Percentiles rank a stretch among this genome's conserved stretches.
Evolutionary conservation across 2,113 vertebrate genomes (phyloP).

Genomic region (Xiphorhynchus elegans): DNA sequence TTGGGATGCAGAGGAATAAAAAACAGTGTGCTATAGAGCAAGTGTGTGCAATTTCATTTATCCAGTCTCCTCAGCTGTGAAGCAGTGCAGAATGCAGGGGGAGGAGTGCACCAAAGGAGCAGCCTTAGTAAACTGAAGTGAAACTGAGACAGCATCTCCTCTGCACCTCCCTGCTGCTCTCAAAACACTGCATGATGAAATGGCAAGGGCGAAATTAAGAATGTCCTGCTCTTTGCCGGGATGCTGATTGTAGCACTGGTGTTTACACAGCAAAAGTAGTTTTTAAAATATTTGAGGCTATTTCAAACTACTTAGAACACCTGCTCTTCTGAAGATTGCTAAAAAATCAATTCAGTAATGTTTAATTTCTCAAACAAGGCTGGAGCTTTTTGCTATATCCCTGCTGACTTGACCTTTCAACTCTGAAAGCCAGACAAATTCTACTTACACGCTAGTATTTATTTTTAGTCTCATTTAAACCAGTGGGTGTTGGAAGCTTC

Average conservation of each 20-base stretch:
- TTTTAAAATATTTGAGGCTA: background rate
- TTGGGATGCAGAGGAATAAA: background rate
- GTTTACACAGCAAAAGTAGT: background rate
- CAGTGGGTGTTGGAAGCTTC: background rate
- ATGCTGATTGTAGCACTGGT: background rate
- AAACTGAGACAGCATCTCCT: background rate
- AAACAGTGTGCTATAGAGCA: accelerated
- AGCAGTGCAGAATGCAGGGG: background rate
- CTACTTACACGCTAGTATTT: background rate
- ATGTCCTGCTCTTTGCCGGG: background rate
- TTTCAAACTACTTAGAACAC: background rate
- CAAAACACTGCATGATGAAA: background rate
- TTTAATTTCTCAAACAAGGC: background rate
- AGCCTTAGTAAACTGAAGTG: background rate
- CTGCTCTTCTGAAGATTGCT: background rate
- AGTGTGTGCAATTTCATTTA: background rate
- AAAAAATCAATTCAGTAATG: background rate
- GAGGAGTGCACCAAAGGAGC: background rate
- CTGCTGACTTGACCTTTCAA: background rate
- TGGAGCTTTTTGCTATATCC: background rate
- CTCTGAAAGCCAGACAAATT: background rate
- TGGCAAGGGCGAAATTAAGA: background rate
- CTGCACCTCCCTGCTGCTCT: background rate
- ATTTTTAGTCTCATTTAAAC: background rate
- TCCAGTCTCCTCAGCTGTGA: background rate